Evolutionary conservation across 2,113 vertebrate species (phyloP).

Genomic region (Saccopteryx leptura): DNA sequence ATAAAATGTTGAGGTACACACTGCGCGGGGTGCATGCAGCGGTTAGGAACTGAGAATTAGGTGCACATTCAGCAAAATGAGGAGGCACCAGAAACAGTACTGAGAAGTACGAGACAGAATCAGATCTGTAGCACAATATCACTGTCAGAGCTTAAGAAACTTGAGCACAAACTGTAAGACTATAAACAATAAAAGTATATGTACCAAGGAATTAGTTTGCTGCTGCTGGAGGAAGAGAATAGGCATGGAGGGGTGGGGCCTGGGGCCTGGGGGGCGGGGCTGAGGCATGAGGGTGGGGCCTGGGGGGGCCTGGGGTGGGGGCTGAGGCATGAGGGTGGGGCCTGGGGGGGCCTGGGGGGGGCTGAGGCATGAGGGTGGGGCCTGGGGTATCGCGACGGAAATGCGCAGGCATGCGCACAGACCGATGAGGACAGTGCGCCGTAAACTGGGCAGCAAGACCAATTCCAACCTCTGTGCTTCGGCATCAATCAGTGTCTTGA

Average conservation of each 20-base stretch:
- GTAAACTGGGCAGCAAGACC: background rate
- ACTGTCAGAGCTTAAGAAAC: background rate
- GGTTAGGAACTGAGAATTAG: background rate
- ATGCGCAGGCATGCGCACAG: fast-evolving
- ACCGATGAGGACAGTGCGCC: background rate
- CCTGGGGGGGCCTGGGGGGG: too few species aligned
- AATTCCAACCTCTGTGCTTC: background rate
- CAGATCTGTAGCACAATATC: background rate
- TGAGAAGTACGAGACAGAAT: background rate
- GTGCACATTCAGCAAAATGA: background rate
- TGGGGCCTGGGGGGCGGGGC: background rate
- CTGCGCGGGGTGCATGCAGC: background rate
- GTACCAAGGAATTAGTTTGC: background rate
- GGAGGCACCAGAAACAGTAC: background rate
- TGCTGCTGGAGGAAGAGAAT: background rate
- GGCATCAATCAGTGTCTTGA: constrained; percentile 7
- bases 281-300: background rate
- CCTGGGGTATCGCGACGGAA: background rate
- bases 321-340: background rate
- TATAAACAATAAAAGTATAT: background rate
- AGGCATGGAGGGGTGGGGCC: background rate
- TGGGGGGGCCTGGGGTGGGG: too few species aligned
- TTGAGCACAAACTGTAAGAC: background rate
- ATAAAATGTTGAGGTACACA: background rate
- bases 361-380: background rate